Conservation (phyloP, 2,113 vertebrate species). For the Procavia capensis region DNA sequence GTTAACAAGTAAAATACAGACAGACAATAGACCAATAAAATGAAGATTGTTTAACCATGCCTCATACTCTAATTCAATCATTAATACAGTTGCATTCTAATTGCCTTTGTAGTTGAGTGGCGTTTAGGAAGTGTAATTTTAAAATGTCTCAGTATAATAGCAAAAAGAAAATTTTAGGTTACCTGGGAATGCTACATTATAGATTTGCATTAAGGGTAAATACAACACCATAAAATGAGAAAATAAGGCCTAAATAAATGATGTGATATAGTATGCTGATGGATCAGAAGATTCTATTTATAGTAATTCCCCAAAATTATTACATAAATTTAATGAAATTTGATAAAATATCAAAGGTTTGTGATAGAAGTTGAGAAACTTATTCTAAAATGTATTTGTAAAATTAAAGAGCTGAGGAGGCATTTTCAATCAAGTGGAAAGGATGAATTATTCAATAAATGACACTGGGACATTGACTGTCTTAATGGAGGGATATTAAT, state of each 20-base stretch:
- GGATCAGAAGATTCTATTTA: not conserved
- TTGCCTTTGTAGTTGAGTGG: not conserved
- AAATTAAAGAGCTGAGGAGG: conserved; percentile 15
- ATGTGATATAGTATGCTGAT: not conserved
- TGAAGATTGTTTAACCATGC: not conserved
- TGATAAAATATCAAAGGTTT: not conserved
- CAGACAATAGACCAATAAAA: not conserved
- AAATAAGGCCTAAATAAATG: not conserved
- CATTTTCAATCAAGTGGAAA: conserved; percentile 41
- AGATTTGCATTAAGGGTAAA: too few species aligned
- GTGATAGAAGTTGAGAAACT: not conserved
- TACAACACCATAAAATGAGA: too few species aligned
- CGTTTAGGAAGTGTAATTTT: not conserved
- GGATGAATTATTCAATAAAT: not conserved
- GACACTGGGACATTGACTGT: not conserved
- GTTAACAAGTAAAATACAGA: not conserved
- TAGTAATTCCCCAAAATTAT: not conserved
- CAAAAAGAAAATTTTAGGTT: not conserved
- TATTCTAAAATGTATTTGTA: not conserved
- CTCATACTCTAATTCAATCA: not conserved
- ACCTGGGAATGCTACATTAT: not conserved
- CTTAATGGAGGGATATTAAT: not conserved
- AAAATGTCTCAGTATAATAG: not conserved
- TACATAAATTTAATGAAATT: not conserved
- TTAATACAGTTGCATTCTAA: not conserved